Conservation (phyloP, 2,113 vertebrate genomes). For the Rhinolophus sinicus region DNA sequence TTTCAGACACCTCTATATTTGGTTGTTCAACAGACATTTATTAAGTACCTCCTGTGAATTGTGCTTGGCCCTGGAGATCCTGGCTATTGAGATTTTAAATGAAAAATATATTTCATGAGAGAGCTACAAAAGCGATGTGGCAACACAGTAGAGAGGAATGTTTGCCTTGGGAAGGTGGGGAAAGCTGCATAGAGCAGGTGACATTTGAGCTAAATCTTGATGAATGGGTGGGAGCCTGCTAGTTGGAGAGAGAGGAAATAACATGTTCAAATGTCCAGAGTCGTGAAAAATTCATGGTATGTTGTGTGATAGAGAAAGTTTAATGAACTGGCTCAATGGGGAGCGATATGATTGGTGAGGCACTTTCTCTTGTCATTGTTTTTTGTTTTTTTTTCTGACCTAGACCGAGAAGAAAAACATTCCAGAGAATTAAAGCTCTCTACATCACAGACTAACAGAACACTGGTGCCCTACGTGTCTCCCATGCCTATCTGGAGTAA, state of each 20-base stretch:
- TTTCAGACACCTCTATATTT: slow-evolving; percentile 53
- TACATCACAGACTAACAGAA: not conserved
- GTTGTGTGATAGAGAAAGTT: slow-evolving; percentile 34
- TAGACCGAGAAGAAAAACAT: not conserved
- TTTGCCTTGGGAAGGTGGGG: slow-evolving; percentile 21
- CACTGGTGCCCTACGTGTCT: not conserved
- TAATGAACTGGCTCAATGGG: slow-evolving; percentile 60
- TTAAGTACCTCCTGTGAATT: slow-evolving; percentile 57
- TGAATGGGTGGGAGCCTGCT: slow-evolving; percentile 52
- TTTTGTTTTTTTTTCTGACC: not conserved
- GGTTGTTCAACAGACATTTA: slow-evolving; percentile 39
- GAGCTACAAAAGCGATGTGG: not conserved
- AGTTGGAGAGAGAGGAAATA: slow-evolving; percentile 67
- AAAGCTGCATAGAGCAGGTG: slow-evolving; percentile 54
- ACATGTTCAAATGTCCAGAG: slow-evolving; percentile 42
- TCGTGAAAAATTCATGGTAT: slow-evolving; percentile 64
- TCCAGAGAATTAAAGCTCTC: not conserved
- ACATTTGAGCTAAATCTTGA: slow-evolving; percentile 72
- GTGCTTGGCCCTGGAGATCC: slow-evolving; percentile 45
- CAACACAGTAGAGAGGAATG: not conserved
- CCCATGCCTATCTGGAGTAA: not conserved
- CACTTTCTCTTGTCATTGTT: slow-evolving; percentile 15
- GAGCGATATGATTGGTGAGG: slow-evolving; percentile 55
- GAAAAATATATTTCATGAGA: slow-evolving; percentile 62
- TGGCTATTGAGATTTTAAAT: slow-evolving; percentile 59